phyloP scores from a whole-genome alignment of 2,113 vertebrate species.

The Salvelinus fontinalis region DNA sequence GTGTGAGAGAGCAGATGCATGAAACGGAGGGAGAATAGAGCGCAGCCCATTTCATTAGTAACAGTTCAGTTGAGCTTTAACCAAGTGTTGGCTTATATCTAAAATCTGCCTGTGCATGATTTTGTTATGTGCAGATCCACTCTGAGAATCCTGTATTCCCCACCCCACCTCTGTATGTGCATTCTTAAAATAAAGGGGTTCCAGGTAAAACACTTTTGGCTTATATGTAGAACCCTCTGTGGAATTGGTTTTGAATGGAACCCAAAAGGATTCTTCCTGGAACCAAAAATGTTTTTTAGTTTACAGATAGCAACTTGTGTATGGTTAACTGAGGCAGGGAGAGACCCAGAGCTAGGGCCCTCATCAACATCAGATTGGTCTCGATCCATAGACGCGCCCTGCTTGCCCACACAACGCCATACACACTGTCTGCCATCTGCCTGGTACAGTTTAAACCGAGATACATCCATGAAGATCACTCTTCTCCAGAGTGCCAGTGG shows the following conservation, averaged over 20 bases:
- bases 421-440: constrained; percentile 58
- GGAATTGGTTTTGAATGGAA: too few species aligned
- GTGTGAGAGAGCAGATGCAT: too few species aligned
- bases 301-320: constrained; percentile 47
- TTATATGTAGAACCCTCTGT: too few species aligned
- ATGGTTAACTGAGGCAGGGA: constrained; percentile 73
- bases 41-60: too few species aligned
- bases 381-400: constrained; percentile 70
- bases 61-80: too few species aligned
- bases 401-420: neutral
- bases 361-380: constrained; percentile 74
- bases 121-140: too few species aligned
- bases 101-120: neutral
- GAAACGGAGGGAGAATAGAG: too few species aligned
- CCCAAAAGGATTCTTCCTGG: too few species aligned
- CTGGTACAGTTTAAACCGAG: constrained; percentile 31
- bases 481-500: too few species aligned
- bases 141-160: too few species aligned
- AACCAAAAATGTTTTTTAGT: constrained; percentile 6
- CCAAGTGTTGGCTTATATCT: too few species aligned
- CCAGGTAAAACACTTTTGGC: constrained; percentile 70
- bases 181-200: neutral
- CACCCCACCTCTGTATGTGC: neutral
- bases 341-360: constrained; percentile 69
- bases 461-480: too few species aligned